Evolutionary conservation across 2,113 vertebrate genomes (phyloP), one percentile per base, ranked within the genome.

Genomic region (Hippotragus niger): DNA sequence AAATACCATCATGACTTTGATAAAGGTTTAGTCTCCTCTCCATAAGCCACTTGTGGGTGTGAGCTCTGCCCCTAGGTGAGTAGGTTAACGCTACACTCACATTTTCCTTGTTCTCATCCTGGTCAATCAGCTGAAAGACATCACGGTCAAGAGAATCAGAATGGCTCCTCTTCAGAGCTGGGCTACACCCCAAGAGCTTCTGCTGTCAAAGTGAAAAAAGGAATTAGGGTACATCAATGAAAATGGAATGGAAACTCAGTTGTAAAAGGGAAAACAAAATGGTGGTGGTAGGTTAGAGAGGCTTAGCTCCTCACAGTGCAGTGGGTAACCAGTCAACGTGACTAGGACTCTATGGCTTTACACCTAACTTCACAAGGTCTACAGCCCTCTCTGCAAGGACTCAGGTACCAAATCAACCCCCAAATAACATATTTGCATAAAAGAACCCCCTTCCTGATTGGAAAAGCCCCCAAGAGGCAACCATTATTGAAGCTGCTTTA

Each of bases 61-160:
- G 50, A 57, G 6, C 40, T 62, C 16, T 21, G 45, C 29, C 40
- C 78, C n/a, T 27, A 8, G 8, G 14, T 80, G 36, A 67, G 33
- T 5, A 78, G 27, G 16, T 0, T 9, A 16, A 85, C 33, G 21
- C 8, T 7, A 33, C 47, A 76, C 99, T 99, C 82, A 99, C 98
- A 33, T 99, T 99, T 97, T 99, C 99, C 97, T 99, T 99, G 97
- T 99, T 99, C 43, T 99, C 99, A 64, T 91, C 98, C 40, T 89
- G 98, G 7, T 98, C 98, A 13, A 99, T 91, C 0, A 93, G 96
- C 3, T 98, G 98, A 55, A 99, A 99, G 88, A 98, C 94, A 13
- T 99, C 99, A 0, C 98, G 98, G 15, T 99, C 99, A n/a, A 98
- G 95, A 0, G 99, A 98, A 45, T 99, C 99, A 0, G 97, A 97